Conservation (phyloP, 2,797 vertebrate species). For the Fistularia tabacaria region DNA sequence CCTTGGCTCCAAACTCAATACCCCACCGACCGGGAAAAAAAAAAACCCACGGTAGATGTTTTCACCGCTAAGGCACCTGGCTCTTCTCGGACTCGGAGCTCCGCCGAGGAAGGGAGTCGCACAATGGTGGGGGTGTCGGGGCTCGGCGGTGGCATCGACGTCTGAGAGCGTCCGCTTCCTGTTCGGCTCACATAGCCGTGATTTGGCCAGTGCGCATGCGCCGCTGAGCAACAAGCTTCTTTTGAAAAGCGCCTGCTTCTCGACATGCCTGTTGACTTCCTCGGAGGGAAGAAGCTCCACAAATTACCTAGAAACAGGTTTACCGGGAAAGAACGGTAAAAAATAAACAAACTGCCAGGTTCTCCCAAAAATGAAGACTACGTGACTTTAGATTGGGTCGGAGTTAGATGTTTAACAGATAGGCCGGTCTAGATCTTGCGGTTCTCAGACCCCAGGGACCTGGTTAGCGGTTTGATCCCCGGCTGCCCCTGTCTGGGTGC, state of each 20-base stretch:
- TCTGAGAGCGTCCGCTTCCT: constrained; percentile 55
- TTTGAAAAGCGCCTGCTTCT: not conserved
- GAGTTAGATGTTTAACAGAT: too few relatives aligned
- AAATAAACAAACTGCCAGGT: too few relatives aligned
- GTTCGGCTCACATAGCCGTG: constrained; percentile 32
- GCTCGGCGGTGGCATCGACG: constrained; percentile 20
- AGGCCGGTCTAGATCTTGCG: too few relatives aligned
- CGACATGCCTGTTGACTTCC: not conserved
- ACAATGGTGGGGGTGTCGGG: constrained; percentile 12
- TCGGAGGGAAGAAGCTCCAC: not conserved
- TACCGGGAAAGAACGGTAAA: too few relatives aligned
- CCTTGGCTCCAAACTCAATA: constrained; percentile 31
- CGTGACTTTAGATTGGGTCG: too few relatives aligned
- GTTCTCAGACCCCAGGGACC: too few relatives aligned
- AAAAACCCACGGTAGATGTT: constrained; percentile 7
- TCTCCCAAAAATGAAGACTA: too few relatives aligned
- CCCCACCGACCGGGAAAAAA: too few relatives aligned
- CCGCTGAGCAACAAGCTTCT: constrained; percentile 36
- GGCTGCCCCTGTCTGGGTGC: too few relatives aligned
- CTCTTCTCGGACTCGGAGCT: not conserved
- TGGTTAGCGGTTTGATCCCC: too few relatives aligned
- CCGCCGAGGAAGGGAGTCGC: not conserved
- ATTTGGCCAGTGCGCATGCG: constrained; percentile 59
- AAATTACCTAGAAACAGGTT: too few relatives aligned
- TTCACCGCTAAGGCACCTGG: constrained; percentile 2